A percentile compares a stretch with the other conserved stretches of the same genome.
These are phyloP conservation scores for Psilopsiagon aymara DNA, from an alignment of 2,113 vertebrate genomes.

Conservation along the genomic window DNA sequence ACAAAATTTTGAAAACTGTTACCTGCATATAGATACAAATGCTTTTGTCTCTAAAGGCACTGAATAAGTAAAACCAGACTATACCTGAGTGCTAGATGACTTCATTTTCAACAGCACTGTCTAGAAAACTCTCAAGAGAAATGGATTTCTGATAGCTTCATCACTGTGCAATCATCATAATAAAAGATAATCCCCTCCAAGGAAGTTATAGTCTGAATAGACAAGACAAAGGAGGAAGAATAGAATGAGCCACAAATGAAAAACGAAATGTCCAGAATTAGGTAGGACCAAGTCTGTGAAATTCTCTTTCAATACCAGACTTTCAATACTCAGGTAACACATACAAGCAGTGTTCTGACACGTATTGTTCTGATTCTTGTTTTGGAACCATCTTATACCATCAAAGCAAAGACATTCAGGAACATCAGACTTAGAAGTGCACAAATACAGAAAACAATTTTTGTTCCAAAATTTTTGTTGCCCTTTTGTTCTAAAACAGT, in stretches of 20 bases:
- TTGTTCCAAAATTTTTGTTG: not conserved
- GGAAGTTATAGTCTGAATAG: not conserved
- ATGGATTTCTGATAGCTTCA: constrained; percentile 5
- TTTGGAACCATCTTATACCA: not conserved
- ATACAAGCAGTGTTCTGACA: not conserved
- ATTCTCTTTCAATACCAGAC: not conserved
- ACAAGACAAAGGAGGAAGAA: not conserved
- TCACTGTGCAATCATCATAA: not conserved
- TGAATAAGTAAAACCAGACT: not conserved
- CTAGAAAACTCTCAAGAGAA: constrained; percentile 1
- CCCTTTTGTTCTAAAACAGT: not conserved
- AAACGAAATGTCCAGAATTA: not conserved
- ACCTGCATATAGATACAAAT: not conserved
- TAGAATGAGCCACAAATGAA: not conserved
- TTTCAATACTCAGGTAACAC: not conserved
- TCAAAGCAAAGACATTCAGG: not conserved
- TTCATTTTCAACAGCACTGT: not conserved
- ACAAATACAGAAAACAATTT: not conserved
- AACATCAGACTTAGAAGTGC: not conserved
- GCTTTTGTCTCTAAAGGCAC: not conserved
- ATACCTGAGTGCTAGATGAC: not conserved
- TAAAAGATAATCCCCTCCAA: not conserved
- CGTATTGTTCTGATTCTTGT: not conserved
- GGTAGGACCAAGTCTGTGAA: not conserved
- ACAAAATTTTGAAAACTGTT: not conserved